A percentile compares a stretch with the other conserved stretches of the same genome.
Evolutionary conservation across 2,113 vertebrate genomes (phyloP).

Genomic region (Hemibagrus wyckioides): DNA sequence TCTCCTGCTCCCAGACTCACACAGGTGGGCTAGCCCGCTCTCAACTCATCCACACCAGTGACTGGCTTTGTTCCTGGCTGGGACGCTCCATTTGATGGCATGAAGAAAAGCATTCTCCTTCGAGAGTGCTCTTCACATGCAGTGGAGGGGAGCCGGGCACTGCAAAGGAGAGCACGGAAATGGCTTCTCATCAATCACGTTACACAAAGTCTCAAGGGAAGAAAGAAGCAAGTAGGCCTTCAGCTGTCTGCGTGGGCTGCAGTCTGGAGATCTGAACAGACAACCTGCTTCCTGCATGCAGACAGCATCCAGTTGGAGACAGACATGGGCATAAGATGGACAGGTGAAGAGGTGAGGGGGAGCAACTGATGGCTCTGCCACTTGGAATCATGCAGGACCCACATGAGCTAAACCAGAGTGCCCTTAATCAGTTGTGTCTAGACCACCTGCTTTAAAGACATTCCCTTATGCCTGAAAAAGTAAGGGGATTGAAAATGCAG

Average conservation of each 20-base stretch:
- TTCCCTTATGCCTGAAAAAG: constrained; percentile 2
- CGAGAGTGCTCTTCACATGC: constrained; percentile 58
- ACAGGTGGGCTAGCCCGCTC: constrained; percentile 42
- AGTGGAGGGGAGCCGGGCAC: constrained; percentile 54
- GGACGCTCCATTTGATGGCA: constrained; percentile 53
- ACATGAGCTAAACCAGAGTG: not conserved
- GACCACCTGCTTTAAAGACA: constrained; percentile 1
- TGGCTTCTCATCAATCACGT: constrained; percentile 71
- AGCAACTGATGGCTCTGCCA: constrained; percentile 24
- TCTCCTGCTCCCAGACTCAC: constrained; percentile 34
- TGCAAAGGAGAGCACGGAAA: constrained; percentile 66
- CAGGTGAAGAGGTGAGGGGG: constrained; percentile 24
- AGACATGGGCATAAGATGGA: constrained; percentile 21
- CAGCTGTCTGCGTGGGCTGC: constrained; percentile 50
- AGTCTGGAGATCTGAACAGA: constrained; percentile 48
- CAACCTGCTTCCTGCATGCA: constrained; percentile 38
- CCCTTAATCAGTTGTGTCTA: constrained; percentile 15
- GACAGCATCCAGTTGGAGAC: constrained; percentile 33
- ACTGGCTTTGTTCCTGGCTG: constrained; percentile 45
- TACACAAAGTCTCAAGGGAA: constrained; percentile 50
- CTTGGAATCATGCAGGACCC: not conserved
- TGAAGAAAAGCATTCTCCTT: constrained; percentile 56
- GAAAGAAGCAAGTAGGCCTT: constrained; percentile 48
- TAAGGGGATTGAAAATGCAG: not conserved
- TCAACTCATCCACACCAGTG: constrained; percentile 47